A percentile compares a stretch with the other conserved stretches of the same genome.
Conservation (phyloP, 2,797 vertebrate genomes). For the Craterocephalus amniculus region DNA sequence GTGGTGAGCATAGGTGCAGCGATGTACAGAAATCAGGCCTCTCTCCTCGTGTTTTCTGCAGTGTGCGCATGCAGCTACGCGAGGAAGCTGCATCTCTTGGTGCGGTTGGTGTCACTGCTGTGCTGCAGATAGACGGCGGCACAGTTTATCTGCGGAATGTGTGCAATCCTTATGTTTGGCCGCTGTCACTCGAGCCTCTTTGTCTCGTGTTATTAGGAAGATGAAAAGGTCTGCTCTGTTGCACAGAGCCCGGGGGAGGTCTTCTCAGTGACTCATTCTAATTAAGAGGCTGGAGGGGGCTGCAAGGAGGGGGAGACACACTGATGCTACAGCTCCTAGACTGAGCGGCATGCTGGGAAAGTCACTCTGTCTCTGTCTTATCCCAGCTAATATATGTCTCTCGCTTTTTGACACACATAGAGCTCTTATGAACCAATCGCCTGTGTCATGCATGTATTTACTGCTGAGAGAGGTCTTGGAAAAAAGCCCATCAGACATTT, state of each 20-base stretch:
- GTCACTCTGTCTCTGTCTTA: constrained; percentile 25
- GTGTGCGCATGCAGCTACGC: not conserved
- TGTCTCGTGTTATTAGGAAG: constrained; percentile 60
- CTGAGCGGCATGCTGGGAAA: constrained; percentile 52
- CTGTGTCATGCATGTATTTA: not conserved
- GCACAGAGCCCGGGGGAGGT: constrained; percentile 63
- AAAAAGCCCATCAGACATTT: constrained; percentile 18
- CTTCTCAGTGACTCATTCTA: constrained; percentile 74
- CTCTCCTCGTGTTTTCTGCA: not conserved
- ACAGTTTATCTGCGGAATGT: constrained; percentile 17
- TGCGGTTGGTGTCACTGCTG: not conserved
- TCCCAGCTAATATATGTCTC: constrained; percentile 6
- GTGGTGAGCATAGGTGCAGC: not conserved
- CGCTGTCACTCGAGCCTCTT: constrained; percentile 62
- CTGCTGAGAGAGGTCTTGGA: constrained; percentile 4
- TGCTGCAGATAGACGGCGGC: not conserved
- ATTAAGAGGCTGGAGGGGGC: constrained; percentile 64
- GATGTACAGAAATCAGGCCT: not conserved
- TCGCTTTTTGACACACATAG: constrained; percentile 2
- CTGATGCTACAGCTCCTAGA: constrained; percentile 32
- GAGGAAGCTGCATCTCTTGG: not conserved
- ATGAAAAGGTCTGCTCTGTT: constrained; percentile 68
- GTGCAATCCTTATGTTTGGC: constrained; percentile 25
- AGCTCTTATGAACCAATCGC: not conserved
- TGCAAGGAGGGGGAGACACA: constrained; percentile 54